These are phyloP conservation scores for Temnothorax unifasciatus DNA, from an alignment of 2,888 invertebrate species.

Conservation along the genomic window DNA sequence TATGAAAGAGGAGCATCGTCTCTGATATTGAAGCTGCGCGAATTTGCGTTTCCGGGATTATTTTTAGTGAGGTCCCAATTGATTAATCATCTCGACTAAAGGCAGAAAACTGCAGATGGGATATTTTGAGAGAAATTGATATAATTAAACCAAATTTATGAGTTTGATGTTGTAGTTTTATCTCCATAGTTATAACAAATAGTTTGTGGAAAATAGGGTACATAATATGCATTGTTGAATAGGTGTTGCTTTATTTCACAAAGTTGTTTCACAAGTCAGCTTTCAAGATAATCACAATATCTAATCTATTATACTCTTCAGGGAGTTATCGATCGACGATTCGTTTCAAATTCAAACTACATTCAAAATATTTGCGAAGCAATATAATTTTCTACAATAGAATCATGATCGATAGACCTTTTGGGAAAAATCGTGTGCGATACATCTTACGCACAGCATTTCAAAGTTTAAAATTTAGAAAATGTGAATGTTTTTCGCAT, in stretches of 20 bases:
- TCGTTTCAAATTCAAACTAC: conserved; percentile 53
- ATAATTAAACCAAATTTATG: background rate
- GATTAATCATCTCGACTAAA: conserved; percentile 62
- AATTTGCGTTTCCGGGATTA: conserved; percentile 68
- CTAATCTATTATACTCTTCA: conserved; percentile 42
- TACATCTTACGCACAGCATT: conserved; percentile 60
- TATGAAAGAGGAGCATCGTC: conserved; percentile 66
- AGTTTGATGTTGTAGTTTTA: background rate
- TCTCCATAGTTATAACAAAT: background rate
- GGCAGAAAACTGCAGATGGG: conserved; percentile 51
- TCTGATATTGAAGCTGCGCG: conserved; percentile 63
- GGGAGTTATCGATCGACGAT: conserved; percentile 68
- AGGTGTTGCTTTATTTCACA: background rate
- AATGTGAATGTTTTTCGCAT: conserved; percentile 72
- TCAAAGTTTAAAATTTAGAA: conserved; percentile 48
- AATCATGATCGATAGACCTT: conserved; percentile 66
- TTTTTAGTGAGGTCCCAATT: conserved; percentile 61
- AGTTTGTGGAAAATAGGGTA: background rate
- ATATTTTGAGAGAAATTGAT: conserved; percentile 46
- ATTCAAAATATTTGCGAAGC: conserved; percentile 76
- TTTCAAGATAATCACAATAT: background rate
- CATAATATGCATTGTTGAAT: background rate
- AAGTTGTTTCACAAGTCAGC: background rate
- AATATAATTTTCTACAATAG: conserved; percentile 38
- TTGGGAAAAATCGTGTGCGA: conserved; percentile 67